A percentile compares a stretch with the other conserved stretches of the same genome.
phyloP scores from a whole-genome alignment of 2,888 invertebrate genomes.

The Rhyacophila evoluta region DNA sequence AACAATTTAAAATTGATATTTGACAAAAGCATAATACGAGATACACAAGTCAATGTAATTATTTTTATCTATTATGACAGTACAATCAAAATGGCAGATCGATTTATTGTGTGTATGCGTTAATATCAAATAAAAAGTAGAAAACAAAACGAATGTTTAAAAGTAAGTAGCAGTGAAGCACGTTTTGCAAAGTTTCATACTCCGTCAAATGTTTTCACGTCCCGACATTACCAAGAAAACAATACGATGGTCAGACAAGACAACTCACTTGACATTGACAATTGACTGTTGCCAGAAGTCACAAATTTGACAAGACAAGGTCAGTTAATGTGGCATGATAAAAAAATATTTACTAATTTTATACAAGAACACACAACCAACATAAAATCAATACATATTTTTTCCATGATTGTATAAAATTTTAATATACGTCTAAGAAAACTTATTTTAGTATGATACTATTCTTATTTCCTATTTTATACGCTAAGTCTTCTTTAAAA shows the following conservation, averaged over 20 bases:
- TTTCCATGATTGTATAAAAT: too few species aligned
- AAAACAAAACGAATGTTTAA: neutral
- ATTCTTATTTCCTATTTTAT: too few species aligned
- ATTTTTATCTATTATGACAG: slow-evolving; percentile 42
- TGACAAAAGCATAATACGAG: slow-evolving; percentile 31
- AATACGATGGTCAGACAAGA: slow-evolving; percentile 19
- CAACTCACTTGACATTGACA: slow-evolving; percentile 40
- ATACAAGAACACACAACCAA: neutral
- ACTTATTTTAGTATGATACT: too few species aligned
- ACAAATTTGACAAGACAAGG: slow-evolving; percentile 20
- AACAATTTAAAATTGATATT: neutral
- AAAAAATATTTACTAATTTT: neutral
- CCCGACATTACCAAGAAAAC: neutral
- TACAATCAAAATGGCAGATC: slow-evolving; percentile 43
- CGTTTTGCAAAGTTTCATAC: neutral
- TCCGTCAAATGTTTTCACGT: neutral
- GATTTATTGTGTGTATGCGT: neutral
- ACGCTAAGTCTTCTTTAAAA: too few species aligned
- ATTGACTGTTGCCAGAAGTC: slow-evolving; percentile 39
- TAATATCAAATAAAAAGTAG: neutral
- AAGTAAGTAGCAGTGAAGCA: neutral
- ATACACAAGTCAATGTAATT: slow-evolving; percentile 30
- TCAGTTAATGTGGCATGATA: neutral
- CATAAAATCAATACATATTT: too few species aligned
- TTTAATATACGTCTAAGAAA: too few species aligned